Evolutionary conservation across 1,140 invertebrate genomes (phyloP), one percentile per base, ranked within the genome.

Genomic region (Harpegnathos saltator): DNA sequence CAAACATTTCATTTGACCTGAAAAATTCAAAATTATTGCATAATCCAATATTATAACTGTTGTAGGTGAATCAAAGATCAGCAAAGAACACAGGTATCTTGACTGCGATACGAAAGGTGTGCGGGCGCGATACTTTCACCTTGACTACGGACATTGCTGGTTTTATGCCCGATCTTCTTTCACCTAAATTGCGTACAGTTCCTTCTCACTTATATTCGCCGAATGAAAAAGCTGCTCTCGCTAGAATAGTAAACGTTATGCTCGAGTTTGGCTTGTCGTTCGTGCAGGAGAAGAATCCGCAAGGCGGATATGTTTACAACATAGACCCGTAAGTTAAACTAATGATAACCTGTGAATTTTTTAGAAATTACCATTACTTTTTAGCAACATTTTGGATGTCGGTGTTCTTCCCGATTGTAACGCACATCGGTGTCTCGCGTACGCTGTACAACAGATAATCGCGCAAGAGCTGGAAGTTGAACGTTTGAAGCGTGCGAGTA

Each of bases 231-330:
- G 94, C 95, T 22, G 95, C 96, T 59, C 91, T 99, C 15, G 90
- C 93, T 0, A 94, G 96, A 26, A 95, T 98, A n/a, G 96, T 99
- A 1, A 95, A 96, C 74, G 95, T 97, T 0, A 98, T 99, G 97
- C 96, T 98, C 50, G 97, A 98, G 91, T 98, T 98, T 92, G 98
- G 98, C 83, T 94, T 99, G 68, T 97, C 96, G 24, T 98, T 98
- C 93, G 94, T 96, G 1, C 98, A 99, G 93, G 96, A 98, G 74
- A 96, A 97, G 62, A 95, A 95, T 5, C 85, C 93, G 0, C 98
- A 99, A 85, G 98, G 98, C 62, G 96, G 95, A 56, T 99, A 98
- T 93, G 94, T 95, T 4, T 99, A 97, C 91, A 94, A 96, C 59
- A 92, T 99, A 2, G 98, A 99, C 92, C 98, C 98, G 92, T 98